Evolutionary conservation across 2,797 vertebrate species (phyloP), one percentile per base, ranked within the genome.

Genomic region (Chelidonichthys spinosus): DNA sequence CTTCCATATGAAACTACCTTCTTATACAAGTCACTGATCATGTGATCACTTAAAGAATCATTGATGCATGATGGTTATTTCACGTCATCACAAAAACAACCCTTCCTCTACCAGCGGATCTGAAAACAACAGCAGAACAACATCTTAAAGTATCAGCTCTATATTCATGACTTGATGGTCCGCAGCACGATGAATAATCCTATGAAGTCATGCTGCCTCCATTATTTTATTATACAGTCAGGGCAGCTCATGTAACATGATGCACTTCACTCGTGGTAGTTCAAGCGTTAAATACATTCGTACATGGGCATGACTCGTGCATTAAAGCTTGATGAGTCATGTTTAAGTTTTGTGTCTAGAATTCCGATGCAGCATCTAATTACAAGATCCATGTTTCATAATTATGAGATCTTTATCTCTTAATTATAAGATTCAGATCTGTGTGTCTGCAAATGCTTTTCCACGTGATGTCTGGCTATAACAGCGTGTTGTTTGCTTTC

Each of bases 371-470:
- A 17, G n/a, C 44, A 49, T 64, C 35, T 59, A 83, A 78, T 78
- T 72, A 60, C 33, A 33, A 33, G 11, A 13, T 53, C 18, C 50
- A 6, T 13, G 33, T 32, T 53, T 53, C 25, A 53, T 33, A 33
- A 53, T 25, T 25, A 33, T 32, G 32, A 75, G 50, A 72, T 60
- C 36, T 59, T 64, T 69, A 75, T 81, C 60, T 77, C 54, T 32
- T 81, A 81, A 81, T 71, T 74, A 56, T 37, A 53, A 71, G 65
- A 64, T 76, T 37, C 60, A 55, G 37, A 75, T 72, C 63, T 42
- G 13, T 18, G 10, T 59, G 49, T 69, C 65, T 32, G 2, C 17
- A n/a, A 56, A 15, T 15, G 14, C 11, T 8, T 54, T 55, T 17
- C 4, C 7, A 35, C 9, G 33, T 17, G n/a, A 10, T 35, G 32